Base-by-base conservation (phyloP, 2,113 vertebrate species). In the Brachypodius melanocephalos region DNA sequence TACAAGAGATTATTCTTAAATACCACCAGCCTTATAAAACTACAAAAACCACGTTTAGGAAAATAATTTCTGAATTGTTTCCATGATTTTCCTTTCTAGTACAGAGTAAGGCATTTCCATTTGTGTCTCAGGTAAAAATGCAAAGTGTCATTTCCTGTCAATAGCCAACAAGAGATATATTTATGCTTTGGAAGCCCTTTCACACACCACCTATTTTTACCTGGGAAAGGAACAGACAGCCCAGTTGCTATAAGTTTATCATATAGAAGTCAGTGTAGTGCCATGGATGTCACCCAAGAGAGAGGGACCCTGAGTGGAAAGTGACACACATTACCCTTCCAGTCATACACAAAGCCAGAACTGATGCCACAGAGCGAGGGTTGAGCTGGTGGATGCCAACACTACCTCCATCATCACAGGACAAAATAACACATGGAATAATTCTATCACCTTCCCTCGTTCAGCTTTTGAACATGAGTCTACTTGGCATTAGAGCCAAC, bases 341-440 rank as follows among this genome's bases (percentile, higher is more conserved):
- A 51, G 17, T 58, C 20, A 10, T 19, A 49, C 28, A 24, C 8
- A 6, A 25, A 51, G n/a, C 7, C 79, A 73, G 25, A 42, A 34
- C 11, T 45, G 49, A 15, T 36, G 19, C 17, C 29, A 5, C 0
- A 0, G n/a, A 65, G n/a, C 0, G 8, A 71, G 25, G 55, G 38
- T 1, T 48, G 42, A 58, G 15, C 46, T 46, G 38, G 11, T 36
- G 29, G 49, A 46, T 46, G 51, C 31, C 65, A 71, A 4, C 3
- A 2, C 13, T 40, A 17, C 40, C 32, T 91, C 32, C 31, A 25
- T 9, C 72, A 51, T 6, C 46, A 63, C 0, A 59, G 19, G 29
- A 43, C 55, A 43, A 57, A 74, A 34, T 7, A 75, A 20, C 21
- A 15, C 14, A 6, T 2, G 57, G 55, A 80, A 66, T 11, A 51